Base-by-base conservation (phyloP, 1,140 invertebrate genomes). In the Drosophila nannoptera region DNA sequence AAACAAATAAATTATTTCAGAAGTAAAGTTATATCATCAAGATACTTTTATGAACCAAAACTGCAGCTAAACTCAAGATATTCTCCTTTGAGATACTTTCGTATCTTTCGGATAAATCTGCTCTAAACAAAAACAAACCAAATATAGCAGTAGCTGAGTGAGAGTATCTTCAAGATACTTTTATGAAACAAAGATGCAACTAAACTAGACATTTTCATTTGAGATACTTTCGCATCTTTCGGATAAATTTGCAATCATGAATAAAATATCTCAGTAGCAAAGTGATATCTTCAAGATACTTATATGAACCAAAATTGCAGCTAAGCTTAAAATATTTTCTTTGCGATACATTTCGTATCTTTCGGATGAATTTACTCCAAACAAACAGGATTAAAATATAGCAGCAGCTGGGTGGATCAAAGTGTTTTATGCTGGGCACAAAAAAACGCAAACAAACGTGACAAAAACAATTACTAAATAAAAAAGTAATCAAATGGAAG, bases 331-430 rank as follows among this genome's bases (percentile, higher is more conserved):
- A 3, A 22, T 22, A 3, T 22, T 3, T 22, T 48, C 7, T n/a
- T n/a, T n/a, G n/a, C n/a, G n/a, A n/a, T n/a, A n/a, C n/a, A n/a
- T n/a, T n/a, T n/a, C n/a, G 35, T 16, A 53, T 53, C 50, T 53
- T 45, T 5, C 2, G 14, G 0, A n/a, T n/a, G n/a, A n/a, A n/a
- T n/a, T n/a, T n/a, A n/a, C n/a, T n/a, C n/a, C n/a, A 16, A 0
- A 38, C n/a, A 31, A 5, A 50, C 7, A 22, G 12, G 2, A 36
- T 4, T n/a, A 48, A 14, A 52, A 59, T 43, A 14, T 14, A 43
- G 35, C 32, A 40, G n/a, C 8, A 48, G 43, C 53, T 54, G 64
- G 72, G 80, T 75, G 68, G 50, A 78, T 83, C 61, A 66, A 66
- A 56, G 56, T 55, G 50, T 54, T 60, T 71, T 67, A 74, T 60